phyloP scores from a whole-genome alignment of 2,888 invertebrate species.

The Lagria hirta region DNA sequence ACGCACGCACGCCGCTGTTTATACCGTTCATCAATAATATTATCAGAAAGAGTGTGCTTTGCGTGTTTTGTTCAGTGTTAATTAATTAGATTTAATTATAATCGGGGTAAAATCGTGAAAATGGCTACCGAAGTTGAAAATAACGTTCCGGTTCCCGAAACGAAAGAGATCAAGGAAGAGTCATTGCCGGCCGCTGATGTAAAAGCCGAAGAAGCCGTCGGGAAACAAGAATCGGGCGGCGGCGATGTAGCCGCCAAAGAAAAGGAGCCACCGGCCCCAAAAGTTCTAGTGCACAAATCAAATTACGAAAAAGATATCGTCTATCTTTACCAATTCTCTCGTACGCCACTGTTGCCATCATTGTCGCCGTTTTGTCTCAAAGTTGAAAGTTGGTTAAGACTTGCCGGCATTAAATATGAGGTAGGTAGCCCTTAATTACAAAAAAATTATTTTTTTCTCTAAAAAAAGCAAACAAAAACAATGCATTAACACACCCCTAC shows the following conservation, averaged over 20 bases:
- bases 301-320: slow-evolving; percentile 91
- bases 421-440: no score
- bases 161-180: slow-evolving; percentile 57
- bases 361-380: slow-evolving; percentile 92
- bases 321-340: slow-evolving; percentile 91
- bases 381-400: slow-evolving; percentile 93
- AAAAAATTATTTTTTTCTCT: no score
- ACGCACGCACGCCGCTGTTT: slow-evolving; percentile 8
- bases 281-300: slow-evolving; percentile 80
- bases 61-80: slow-evolving; percentile 34
- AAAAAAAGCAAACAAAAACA: no score
- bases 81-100: slow-evolving; percentile 20
- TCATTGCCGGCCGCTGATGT: slow-evolving; percentile 55
- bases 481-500: no score
- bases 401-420: slow-evolving; percentile 91
- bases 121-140: slow-evolving; percentile 80
- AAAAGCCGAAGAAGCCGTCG: slow-evolving; percentile 55
- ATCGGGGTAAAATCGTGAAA: slow-evolving; percentile 15
- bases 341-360: slow-evolving; percentile 86
- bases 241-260: slow-evolving; percentile 56
- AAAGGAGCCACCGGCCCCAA: slow-evolving; percentile 68
- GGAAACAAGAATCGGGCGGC: slow-evolving; percentile 54
- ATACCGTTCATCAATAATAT: slow-evolving; percentile 28
- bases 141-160: slow-evolving; percentile 67
- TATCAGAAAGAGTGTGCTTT: slow-evolving; percentile 33